phyloP scores from a whole-genome alignment of 2,888 invertebrate species.

The Adelphocoris suturalis region DNA sequence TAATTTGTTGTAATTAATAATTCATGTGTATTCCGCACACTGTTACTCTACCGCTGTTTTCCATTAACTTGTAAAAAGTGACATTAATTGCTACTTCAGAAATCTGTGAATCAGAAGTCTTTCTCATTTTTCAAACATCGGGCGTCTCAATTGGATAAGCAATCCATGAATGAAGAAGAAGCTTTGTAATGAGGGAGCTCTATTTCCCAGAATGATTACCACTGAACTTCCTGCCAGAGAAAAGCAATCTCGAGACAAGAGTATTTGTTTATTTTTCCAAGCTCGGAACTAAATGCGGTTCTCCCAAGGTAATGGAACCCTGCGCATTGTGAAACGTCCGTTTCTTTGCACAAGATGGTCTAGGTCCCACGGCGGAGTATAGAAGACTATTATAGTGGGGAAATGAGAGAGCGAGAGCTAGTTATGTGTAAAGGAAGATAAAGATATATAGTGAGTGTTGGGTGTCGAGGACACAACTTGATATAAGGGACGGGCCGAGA shows the following conservation, averaged over 20 bases:
- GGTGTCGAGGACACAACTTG: slow-evolving; percentile 15
- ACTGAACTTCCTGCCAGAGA: not conserved
- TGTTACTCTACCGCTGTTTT: no score
- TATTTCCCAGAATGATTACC: not conserved
- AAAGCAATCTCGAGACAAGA: not conserved
- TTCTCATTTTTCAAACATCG: no score
- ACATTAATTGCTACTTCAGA: no score
- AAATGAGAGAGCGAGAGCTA: not conserved
- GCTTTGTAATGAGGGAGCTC: not conserved
- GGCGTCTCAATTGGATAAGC: no score
- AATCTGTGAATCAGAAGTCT: no score
- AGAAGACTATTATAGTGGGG: slow-evolving; percentile 16
- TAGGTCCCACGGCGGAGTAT: slow-evolving; percentile 24
- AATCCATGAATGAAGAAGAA: no score
- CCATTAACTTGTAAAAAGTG: no score
- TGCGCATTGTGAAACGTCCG: slow-evolving; percentile 17
- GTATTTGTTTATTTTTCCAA: slow-evolving; percentile 1
- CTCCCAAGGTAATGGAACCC: slow-evolving; percentile 29
- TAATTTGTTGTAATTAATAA: no score
- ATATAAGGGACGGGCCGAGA: slow-evolving; percentile 4
- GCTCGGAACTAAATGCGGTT: slow-evolving; percentile 14
- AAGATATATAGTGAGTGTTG: not conserved
- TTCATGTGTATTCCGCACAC: no score
- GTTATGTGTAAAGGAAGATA: no score
- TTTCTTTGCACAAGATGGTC: not conserved